Percentiles rank a stretch among this genome's conserved stretches.
Conservation (phyloP, 2,888 invertebrate genomes). For the Mystacides longicornis region DNA sequence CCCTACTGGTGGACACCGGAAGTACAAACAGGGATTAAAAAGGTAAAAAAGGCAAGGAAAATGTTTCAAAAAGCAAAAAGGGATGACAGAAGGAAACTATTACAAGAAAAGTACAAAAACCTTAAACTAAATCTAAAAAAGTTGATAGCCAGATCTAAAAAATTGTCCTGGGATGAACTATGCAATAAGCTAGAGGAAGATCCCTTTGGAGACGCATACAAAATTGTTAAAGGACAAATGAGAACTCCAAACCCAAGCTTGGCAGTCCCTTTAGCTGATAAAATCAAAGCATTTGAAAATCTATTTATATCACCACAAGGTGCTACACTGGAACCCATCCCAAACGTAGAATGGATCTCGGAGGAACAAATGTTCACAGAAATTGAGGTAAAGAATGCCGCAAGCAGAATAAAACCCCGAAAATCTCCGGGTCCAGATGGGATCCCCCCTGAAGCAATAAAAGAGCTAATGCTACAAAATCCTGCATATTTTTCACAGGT, state of each 20-base stretch:
- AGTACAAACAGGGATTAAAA: not conserved
- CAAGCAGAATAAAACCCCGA: too few species aligned
- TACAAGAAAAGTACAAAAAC: not conserved
- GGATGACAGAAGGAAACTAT: not conserved
- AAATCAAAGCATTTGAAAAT: not conserved
- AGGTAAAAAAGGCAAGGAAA: not conserved
- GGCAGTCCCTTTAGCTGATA: not conserved
- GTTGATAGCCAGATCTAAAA: not conserved
- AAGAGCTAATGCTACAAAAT: too few species aligned
- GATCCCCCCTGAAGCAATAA: too few species aligned
- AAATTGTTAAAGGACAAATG: not conserved
- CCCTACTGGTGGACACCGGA: not conserved
- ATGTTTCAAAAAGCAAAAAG: not conserved
- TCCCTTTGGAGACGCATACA: not conserved
- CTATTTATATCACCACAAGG: not conserved
- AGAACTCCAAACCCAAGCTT: not conserved
- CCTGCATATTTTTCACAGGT: too few species aligned
- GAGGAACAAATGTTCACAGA: too few species aligned
- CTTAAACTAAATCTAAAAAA: not conserved
- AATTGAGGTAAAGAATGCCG: too few species aligned
- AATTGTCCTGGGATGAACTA: not conserved
- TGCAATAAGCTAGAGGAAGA: not conserved
- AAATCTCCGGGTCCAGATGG: too few species aligned
- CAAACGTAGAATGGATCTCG: too few species aligned
- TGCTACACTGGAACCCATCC: too few species aligned